Conservation (phyloP, 2,888 invertebrate genomes). For the Drosophila paranaensis region DNA sequence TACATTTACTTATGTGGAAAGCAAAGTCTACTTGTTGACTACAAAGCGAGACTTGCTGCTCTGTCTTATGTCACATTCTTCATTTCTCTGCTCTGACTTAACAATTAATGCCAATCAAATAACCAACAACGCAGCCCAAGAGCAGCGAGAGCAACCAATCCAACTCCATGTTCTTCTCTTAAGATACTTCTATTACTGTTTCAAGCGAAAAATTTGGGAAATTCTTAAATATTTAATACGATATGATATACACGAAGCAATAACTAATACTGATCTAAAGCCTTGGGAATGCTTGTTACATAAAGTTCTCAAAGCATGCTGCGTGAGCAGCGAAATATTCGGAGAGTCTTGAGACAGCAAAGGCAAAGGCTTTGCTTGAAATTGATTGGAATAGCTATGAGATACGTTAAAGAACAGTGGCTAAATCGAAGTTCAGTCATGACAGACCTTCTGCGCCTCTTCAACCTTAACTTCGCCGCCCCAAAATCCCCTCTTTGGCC, state of each 20-base stretch:
- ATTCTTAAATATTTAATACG: background rate
- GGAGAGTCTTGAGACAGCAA: no score
- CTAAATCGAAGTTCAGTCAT: no score
- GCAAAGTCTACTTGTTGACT: slow-evolving; percentile 16
- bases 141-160: slow-evolving; percentile 47
- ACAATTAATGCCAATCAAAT: slow-evolving; percentile 23
- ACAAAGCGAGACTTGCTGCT: background rate
- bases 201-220: background rate
- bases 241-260: background rate
- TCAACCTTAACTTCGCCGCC: no score
- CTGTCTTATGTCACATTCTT: no score
- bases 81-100: background rate
- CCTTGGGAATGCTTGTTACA: no score
- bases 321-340: no score
- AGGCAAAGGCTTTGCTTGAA: no score
- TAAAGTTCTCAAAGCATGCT: background rate
- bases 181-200: background rate
- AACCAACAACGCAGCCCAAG: slow-evolving; percentile 52
- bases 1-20: background rate
- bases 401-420: no score
- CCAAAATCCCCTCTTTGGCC: no score
- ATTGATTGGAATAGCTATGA: no score
- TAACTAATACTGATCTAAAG: background rate
- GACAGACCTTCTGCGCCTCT: no score
- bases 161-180: slow-evolving; percentile 24